Percentiles rank a stretch among this genome's conserved stretches.
These are phyloP conservation scores for Chrysolina haemoptera DNA, from an alignment of 2,888 invertebrate genomes.

Conservation along the genomic window DNA sequence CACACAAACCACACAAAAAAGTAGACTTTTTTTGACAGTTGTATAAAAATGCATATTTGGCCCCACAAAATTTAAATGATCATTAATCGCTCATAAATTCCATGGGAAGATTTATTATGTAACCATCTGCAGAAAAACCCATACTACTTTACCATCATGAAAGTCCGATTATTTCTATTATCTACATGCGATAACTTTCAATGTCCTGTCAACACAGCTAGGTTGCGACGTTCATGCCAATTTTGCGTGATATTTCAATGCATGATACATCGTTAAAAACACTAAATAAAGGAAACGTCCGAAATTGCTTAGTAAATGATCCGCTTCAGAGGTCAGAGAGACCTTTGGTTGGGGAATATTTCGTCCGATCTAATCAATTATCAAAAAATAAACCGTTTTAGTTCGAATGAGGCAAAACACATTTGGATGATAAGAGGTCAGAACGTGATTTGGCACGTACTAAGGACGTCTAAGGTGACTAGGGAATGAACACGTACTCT, in stretches of 20 bases:
- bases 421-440: background rate
- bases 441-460: background rate
- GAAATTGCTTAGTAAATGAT: background rate
- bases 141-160: background rate
- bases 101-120: background rate
- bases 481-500: no score
- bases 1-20: no score
- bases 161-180: background rate
- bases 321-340: background rate
- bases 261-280: slow-evolving; percentile 1
- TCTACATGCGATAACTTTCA: background rate
- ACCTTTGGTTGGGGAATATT: background rate
- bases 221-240: background rate
- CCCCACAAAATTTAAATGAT: no score
- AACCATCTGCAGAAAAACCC: background rate
- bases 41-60: no score
- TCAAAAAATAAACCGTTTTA: background rate
- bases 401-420: background rate
- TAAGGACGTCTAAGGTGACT: no score
- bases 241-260: background rate
- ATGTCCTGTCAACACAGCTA: slow-evolving; percentile 6
- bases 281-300: background rate
- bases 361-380: background rate
- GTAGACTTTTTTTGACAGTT: no score
- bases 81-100: no score